Percentiles rank a stretch among this genome's conserved stretches.
phyloP scores from a whole-genome alignment of 2,797 vertebrate species.

The Lateolabrax maculatus region DNA sequence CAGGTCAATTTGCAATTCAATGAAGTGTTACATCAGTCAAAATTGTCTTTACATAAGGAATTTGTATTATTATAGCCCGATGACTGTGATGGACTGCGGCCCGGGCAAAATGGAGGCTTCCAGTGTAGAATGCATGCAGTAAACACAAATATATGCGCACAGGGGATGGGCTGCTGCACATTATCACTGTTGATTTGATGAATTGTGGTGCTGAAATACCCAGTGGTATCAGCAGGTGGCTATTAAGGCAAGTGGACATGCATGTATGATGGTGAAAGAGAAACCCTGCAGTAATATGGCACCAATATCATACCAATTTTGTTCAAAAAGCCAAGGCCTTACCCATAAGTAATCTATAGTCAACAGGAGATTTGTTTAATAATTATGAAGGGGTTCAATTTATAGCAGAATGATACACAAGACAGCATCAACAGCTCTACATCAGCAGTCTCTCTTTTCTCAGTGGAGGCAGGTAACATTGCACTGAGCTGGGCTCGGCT shows the following conservation, averaged over 20 bases:
- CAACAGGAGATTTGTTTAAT: neutral
- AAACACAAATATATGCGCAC: slow-evolving; percentile 13
- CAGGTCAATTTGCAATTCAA: slow-evolving; percentile 69
- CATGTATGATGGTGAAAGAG: slow-evolving; percentile 22
- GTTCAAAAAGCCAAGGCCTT: slow-evolving; percentile 20
- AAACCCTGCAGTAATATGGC: slow-evolving; percentile 21
- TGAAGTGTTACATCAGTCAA: slow-evolving; percentile 66
- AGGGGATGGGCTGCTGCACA: slow-evolving; percentile 27
- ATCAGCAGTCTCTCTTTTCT: slow-evolving; percentile 22
- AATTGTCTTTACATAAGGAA: slow-evolving; percentile 62
- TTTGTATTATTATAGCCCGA: slow-evolving; percentile 42
- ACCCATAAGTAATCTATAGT: neutral
- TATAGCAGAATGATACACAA: slow-evolving; percentile 5
- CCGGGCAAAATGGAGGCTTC: slow-evolving; percentile 28
- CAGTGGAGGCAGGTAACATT: slow-evolving; percentile 33
- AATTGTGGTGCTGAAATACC: slow-evolving; percentile 62
- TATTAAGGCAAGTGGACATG: slow-evolving; percentile 11
- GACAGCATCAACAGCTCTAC: slow-evolving; percentile 1
- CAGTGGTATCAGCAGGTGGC: slow-evolving; percentile 60
- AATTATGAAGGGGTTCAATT: slow-evolving; percentile 11
- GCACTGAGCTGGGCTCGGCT: slow-evolving; percentile 29
- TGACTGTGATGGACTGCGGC: slow-evolving; percentile 41
- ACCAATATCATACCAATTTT: slow-evolving; percentile 16
- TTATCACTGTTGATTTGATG: slow-evolving; percentile 57
- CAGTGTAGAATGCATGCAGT: neutral